Base-by-base conservation (phyloP, 2,888 invertebrate species). In the Agrochola litura region DNA sequence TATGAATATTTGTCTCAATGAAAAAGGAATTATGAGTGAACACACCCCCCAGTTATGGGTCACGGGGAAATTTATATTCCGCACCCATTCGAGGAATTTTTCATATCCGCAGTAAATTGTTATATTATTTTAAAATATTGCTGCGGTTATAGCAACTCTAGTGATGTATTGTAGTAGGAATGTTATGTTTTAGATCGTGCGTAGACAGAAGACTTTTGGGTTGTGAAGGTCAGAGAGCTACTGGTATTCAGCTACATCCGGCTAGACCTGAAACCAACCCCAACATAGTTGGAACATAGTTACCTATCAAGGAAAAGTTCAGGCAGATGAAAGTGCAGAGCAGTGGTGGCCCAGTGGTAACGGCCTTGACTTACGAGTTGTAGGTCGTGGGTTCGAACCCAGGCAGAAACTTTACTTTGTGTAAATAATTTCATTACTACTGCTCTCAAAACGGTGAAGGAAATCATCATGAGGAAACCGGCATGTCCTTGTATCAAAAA, bases 1-100 rank as follows among this genome's bases (percentile, higher is more conserved):
- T 95, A 95, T 93, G 95, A 94, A 95, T 95, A 96, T 96, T 96
- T 95, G 96, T 96, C 95, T 96, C 96, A 96, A 96, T 95, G 95
- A 95, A 96, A 96, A 95, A 90, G 93, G 94, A 95, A 95, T 96
- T 96, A 96, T 92, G 94, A 92, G 90, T 83, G 89, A 90, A 91
- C 92, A 92, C 92, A 92, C 86, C 92, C 93, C 93, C 91, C 89
- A 78, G 89, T 92, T 91, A 90, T 90, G 93, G 93, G 92, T 92
- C 93, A 92, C 92, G 90, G 83, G 86, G 77, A 92, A 94, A 95
- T 95, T 94, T 95, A 95, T 95, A 91, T 90, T 90, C 90, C 87
- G 88, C 91, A 91, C 91, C 89, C 91, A 91, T 92, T 90, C 87
- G 84, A 89, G 92, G 93, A 95, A 95, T 95, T 95, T 95, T 94